These are phyloP conservation scores for Diplodus puntazzo DNA, from an alignment of 2,797 vertebrate species.

Conservation along the genomic window DNA sequence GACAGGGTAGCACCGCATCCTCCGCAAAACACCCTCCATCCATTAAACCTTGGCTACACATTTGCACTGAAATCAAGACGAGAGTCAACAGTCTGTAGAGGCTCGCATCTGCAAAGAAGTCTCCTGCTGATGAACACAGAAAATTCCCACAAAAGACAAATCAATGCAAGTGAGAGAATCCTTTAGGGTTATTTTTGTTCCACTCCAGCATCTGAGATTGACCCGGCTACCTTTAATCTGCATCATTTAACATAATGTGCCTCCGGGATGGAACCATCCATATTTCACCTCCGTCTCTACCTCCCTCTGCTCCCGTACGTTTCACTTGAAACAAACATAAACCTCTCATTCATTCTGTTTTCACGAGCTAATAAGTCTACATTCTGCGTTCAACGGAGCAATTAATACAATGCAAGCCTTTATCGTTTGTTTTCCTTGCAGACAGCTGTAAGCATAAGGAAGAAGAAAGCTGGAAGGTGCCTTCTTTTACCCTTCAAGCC, in stretches of 20 bases:
- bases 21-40: constrained; percentile 47
- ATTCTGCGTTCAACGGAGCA: constrained; percentile 42
- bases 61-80: constrained; percentile 45
- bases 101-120: constrained; percentile 11
- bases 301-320: constrained; percentile 8
- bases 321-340: constrained; percentile 36
- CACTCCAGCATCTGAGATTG: constrained; percentile 33
- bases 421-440: constrained; percentile 53
- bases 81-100: constrained; percentile 27
- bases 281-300: background rate
- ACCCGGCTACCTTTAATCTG: constrained; percentile 43
- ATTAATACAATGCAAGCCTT: constrained; percentile 51
- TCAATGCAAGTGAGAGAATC: constrained; percentile 43
- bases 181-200: constrained; percentile 41
- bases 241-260: constrained; percentile 53
- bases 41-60: constrained; percentile 45
- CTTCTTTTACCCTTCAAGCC: constrained; percentile 69
- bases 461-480: constrained; percentile 44
- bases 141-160: constrained; percentile 34
- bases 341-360: constrained; percentile 49
- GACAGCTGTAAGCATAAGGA: constrained; percentile 39
- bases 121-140: constrained; percentile 10
- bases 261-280: constrained; percentile 20
- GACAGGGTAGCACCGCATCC: constrained; percentile 41
- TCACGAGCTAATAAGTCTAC: constrained; percentile 30